Conservation (phyloP, 2,888 invertebrate species). For the Dasypolia templi region DNA sequence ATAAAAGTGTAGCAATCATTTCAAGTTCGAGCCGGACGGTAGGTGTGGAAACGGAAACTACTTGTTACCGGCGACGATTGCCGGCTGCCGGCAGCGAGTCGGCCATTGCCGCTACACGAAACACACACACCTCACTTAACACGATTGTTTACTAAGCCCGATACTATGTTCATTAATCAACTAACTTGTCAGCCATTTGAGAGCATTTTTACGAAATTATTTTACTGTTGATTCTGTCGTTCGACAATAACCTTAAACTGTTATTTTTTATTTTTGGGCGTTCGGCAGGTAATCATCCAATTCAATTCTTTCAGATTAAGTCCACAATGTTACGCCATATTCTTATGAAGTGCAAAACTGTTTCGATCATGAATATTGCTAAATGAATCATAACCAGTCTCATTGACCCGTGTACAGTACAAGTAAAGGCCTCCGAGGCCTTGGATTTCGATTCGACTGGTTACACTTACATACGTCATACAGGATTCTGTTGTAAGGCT, state of each 20-base stretch:
- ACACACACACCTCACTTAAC: conserved; percentile 41
- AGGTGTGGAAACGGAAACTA: conserved; percentile 62
- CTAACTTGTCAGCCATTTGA: neutral
- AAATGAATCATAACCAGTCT: conserved; percentile 39
- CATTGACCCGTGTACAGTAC: conserved; percentile 40
- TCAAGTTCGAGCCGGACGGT: conserved; percentile 57
- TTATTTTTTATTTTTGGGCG: neutral
- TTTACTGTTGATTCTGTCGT: neutral
- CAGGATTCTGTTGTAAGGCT: conserved; percentile 31
- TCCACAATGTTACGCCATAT: conserved; percentile 1
- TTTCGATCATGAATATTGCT: conserved; percentile 42
- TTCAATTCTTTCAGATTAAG: neutral
- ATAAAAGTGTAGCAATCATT: conserved; percentile 62
- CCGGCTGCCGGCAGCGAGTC: conserved; percentile 9
- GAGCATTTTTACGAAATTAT: neutral
- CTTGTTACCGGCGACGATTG: conserved; percentile 46
- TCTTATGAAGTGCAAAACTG: conserved; percentile 20
- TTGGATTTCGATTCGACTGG: conserved; percentile 33
- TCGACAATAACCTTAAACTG: neutral
- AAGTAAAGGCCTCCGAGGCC: conserved; percentile 36
- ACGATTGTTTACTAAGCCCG: conserved; percentile 19
- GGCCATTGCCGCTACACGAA: conserved; percentile 26
- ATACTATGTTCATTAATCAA: conserved; percentile 27
- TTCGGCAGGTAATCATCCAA: neutral
- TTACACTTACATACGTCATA: conserved; percentile 37